Conservation (phyloP, 2,797 vertebrate genomes). For the Aplochiton taeniatus region DNA sequence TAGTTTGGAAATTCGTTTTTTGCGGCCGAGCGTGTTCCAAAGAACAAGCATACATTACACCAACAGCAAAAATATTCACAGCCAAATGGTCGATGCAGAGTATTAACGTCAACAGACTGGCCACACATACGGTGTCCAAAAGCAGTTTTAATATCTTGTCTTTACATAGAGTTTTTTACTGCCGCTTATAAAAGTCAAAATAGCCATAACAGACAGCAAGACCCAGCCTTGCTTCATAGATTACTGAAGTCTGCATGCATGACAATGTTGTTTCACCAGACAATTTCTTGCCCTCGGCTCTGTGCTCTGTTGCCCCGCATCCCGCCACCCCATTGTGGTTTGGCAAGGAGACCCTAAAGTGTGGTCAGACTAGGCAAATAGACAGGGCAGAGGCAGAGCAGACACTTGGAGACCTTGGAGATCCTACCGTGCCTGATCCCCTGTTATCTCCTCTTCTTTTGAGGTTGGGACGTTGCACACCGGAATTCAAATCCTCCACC, state of each 20-base stretch:
- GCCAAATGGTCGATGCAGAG: slow-evolving; percentile 38
- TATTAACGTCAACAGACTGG: slow-evolving; percentile 63
- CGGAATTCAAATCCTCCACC: no score
- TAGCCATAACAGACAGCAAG: slow-evolving; percentile 61
- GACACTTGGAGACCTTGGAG: slow-evolving; percentile 38
- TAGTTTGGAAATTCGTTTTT: not conserved
- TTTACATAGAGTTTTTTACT: slow-evolving; percentile 69
- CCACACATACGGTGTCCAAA: slow-evolving; percentile 49
- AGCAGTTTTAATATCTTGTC: slow-evolving; percentile 72
- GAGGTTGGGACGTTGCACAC: no score
- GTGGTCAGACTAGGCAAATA: slow-evolving; percentile 46
- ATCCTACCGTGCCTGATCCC: slow-evolving; percentile 25
- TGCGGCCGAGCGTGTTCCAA: slow-evolving; percentile 50
- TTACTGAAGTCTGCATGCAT: slow-evolving; percentile 53
- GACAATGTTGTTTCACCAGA: slow-evolving; percentile 47
- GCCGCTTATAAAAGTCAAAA: slow-evolving; percentile 68
- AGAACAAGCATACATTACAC: slow-evolving; percentile 53
- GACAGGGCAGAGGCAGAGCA: slow-evolving; percentile 48
- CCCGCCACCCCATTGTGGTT: slow-evolving; percentile 61
- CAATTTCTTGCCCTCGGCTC: slow-evolving; percentile 4
- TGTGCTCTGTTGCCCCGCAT: slow-evolving; percentile 46
- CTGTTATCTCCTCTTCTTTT: not conserved
- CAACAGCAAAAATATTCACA: slow-evolving; percentile 46
- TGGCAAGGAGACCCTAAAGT: slow-evolving; percentile 56
- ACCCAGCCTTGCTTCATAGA: slow-evolving; percentile 32